These are phyloP conservation scores for Spodoptera picta DNA, from an alignment of 2,888 invertebrate genomes.

Conservation along the genomic window DNA sequence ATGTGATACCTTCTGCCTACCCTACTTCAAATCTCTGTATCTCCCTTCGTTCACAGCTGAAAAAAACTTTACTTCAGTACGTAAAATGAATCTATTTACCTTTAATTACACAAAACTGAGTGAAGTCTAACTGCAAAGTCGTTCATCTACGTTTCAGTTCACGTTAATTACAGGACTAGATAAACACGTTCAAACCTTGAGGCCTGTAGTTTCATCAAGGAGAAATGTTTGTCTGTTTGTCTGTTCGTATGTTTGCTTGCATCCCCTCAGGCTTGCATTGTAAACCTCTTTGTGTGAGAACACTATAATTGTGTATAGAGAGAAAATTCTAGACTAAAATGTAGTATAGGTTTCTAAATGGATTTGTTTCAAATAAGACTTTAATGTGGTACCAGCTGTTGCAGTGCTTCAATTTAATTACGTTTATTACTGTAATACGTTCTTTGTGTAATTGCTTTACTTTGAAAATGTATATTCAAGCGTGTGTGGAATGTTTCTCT, in stretches of 20 bases:
- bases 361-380: conserved; percentile 8
- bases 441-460: neutral
- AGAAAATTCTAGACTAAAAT: conserved; percentile 2
- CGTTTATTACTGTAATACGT: too few relatives aligned
- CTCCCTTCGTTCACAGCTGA: too few relatives aligned
- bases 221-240: conserved; percentile 25
- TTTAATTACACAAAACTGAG: too few relatives aligned
- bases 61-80: too few relatives aligned
- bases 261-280: conserved; percentile 18
- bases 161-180: conserved; percentile 1
- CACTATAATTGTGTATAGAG: conserved; percentile 1
- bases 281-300: conserved; percentile 10
- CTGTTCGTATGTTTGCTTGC: conserved; percentile 17
- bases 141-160: neutral
- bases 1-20: too few relatives aligned
- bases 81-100: too few relatives aligned
- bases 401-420: too few relatives aligned
- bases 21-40: too few relatives aligned
- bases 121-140: too few relatives aligned
- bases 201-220: conserved; percentile 19
- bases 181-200: neutral
- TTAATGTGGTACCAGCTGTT: too few relatives aligned
- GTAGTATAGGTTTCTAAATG: neutral
- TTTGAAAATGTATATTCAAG: too few relatives aligned
- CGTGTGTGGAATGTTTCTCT: too few relatives aligned